phyloP scores from a whole-genome alignment of 2,888 invertebrate genomes.

The Phragmatobia fuliginosa region DNA sequence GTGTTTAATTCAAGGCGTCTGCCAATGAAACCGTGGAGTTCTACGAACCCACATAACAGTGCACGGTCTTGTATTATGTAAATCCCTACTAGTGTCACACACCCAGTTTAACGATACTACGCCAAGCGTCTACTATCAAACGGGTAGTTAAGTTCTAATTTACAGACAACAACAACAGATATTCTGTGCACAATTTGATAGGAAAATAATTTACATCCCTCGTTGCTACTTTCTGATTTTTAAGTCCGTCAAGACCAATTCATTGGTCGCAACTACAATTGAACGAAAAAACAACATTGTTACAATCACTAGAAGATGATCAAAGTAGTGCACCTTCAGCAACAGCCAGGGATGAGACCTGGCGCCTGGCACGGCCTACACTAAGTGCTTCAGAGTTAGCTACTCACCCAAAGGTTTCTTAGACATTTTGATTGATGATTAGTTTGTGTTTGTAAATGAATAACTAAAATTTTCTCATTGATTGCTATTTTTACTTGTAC shows the following conservation, averaged over 20 bases:
- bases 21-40: no score
- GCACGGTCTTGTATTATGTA: no score
- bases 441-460: constrained; percentile 36
- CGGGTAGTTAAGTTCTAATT: no score
- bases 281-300: not conserved
- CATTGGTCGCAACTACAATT: not conserved
- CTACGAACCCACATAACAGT: no score
- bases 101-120: no score
- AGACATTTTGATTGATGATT: constrained; percentile 55
- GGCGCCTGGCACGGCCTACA: not conserved
- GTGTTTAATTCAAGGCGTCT: no score
- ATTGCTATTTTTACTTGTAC: constrained; percentile 29
- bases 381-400: not conserved
- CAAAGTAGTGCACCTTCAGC: not conserved
- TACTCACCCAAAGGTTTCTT: constrained; percentile 70
- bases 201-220: not conserved
- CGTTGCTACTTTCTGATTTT: not conserved
- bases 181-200: not conserved
- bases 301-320: not conserved
- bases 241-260: not conserved
- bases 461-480: constrained; percentile 64
- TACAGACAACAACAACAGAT: no score
- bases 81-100: no score
- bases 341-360: not conserved
- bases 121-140: no score